A percentile compares a stretch with the other conserved stretches of the same genome.
These are phyloP conservation scores for Lottia gigantea DNA, from an alignment of 2,888 invertebrate species.

Conservation along the genomic window DNA sequence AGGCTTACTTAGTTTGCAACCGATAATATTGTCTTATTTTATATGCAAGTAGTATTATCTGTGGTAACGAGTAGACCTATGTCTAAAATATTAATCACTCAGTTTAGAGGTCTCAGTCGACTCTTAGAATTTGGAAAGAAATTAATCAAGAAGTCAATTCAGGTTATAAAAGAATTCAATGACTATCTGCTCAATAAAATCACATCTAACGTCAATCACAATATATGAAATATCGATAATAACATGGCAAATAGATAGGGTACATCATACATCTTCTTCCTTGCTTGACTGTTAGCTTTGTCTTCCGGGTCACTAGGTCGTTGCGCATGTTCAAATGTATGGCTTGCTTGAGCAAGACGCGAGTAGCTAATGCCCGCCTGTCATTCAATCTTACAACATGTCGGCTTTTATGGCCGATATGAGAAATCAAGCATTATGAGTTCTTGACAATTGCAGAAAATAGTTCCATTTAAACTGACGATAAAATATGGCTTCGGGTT, in stretches of 20 bases:
- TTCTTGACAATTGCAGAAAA: conserved; percentile 22
- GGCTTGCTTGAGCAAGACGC: not conserved
- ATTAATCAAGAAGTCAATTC: too few species aligned
- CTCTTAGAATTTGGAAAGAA: too few species aligned
- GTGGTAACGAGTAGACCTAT: too few species aligned
- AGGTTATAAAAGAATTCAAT: not conserved
- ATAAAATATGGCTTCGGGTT: conserved; percentile 37
- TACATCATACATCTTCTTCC: not conserved
- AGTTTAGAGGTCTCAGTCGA: too few species aligned
- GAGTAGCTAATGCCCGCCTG: not conserved
- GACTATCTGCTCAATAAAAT: not conserved
- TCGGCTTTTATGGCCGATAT: not conserved
- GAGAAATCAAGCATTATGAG: conserved; percentile 16
- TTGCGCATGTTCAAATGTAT: conserved; percentile 4
- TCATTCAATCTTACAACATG: conserved; percentile 2
- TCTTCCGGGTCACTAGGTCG: conserved; percentile 9
- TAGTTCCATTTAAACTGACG: conserved; percentile 31
- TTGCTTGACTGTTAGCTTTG: not conserved
- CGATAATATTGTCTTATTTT: too few species aligned
- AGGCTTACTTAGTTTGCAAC: too few species aligned
- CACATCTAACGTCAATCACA: not conserved
- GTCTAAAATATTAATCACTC: too few species aligned
- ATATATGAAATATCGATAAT: conserved; percentile 3
- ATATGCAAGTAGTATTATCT: too few species aligned
- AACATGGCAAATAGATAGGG: not conserved